Base-by-base conservation (phyloP, 2,888 invertebrate species). In the Melinaea menophilus region DNA sequence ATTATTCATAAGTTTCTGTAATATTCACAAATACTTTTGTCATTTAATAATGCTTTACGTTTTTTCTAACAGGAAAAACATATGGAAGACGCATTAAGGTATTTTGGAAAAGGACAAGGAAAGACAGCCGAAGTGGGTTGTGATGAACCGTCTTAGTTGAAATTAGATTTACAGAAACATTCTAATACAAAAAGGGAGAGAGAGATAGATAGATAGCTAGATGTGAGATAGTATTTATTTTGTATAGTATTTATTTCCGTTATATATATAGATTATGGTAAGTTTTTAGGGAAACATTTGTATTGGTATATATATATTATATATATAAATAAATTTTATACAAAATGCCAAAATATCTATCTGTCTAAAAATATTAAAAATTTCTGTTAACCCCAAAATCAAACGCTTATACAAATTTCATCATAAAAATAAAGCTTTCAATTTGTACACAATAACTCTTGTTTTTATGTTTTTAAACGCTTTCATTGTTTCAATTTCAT, bases 1-100 rank as follows among this genome's bases (percentile, higher is more conserved):
- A 22, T 41, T 41, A 9, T 41, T 41, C 7, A 3, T 9, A 22
- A 41, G 3, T 41, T 41, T 41, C 9, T 11, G 11, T 9, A 41
- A 9, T 41, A 1, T 9, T 9, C 9, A 1, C 9, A 41, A 41
- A 41, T 9, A 41, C 9, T 9, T 41, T 41, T 1, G 37, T 41
- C 11, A 41, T 41, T 9, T 3, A 9, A 41, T 41, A 41, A 41
- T 41, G 41, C 11, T 41, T 45, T 45, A 41, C 41, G 9, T 51
- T 35, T 59, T 56, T 64, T 62, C 63, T 59, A 60, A 73, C 86
- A 90, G 79, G 92, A 93, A 68, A 91, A 92, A 72, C 95, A 95
- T 79, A 94, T 95, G 84, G 91, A 93, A 69, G 92, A 91, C 58
- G 95, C 94, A 3, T 79, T 94, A 67, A 90, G 86, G 77, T 93